Evolutionary conservation across 2,797 vertebrate genomes (phyloP).

Genomic region (Esox masquinongy): DNA sequence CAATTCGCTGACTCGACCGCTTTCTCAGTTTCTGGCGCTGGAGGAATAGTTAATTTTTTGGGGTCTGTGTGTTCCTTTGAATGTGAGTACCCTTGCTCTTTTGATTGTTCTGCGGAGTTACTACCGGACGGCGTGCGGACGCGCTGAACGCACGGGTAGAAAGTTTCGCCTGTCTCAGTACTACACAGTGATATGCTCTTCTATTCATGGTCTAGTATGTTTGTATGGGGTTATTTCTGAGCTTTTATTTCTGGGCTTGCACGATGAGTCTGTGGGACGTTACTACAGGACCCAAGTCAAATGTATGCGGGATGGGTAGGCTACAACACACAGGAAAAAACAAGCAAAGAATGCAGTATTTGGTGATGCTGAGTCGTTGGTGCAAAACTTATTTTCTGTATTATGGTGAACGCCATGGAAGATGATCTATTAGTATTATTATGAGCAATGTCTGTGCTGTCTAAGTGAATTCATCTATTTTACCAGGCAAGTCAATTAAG

Average conservation of each 20-base stretch:
- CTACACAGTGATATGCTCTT: background rate
- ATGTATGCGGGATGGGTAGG: background rate
- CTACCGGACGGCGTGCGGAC: conserved; percentile 34
- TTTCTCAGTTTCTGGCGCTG: background rate
- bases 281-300: no score
- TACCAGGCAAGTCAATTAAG: no score
- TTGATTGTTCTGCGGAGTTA: conserved; percentile 9
- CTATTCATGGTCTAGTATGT: background rate
- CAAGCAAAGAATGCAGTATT: background rate
- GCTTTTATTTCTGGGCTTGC: background rate
- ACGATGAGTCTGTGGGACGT: background rate
- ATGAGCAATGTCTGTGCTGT: background rate
- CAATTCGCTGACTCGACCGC: background rate
- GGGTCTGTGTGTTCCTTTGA: conserved; percentile 50
- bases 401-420: background rate
- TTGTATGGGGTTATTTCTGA: background rate
- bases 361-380: background rate
- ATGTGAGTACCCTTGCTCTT: conserved; percentile 65
- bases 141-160: conserved; percentile 13
- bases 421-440: background rate
- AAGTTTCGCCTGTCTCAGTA: conserved; percentile 50
- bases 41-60: background rate
- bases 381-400: background rate
- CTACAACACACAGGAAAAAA: background rate
- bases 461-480: background rate